These are phyloP conservation scores for Microtus californicus DNA, from an alignment of 2,797 vertebrate genomes.

Conservation along the genomic window DNA sequence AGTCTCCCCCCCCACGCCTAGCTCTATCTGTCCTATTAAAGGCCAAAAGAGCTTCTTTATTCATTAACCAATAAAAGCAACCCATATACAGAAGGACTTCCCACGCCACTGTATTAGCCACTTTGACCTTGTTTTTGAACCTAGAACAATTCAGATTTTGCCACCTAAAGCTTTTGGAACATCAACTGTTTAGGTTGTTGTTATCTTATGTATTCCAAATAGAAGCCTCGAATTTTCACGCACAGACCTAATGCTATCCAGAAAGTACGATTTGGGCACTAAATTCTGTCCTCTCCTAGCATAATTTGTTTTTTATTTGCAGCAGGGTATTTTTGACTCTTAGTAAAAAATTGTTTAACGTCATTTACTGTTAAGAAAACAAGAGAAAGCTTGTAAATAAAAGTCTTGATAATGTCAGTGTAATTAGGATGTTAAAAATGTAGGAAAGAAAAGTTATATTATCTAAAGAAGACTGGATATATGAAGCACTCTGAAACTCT, in stretches of 20 bases:
- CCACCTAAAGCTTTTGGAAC: not conserved
- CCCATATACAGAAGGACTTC: no score
- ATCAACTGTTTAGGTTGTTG: not conserved
- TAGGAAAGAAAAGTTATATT: not conserved
- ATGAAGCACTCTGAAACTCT: slow-evolving; percentile 43
- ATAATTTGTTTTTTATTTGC: slow-evolving; percentile 79
- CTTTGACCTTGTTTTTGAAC: slow-evolving; percentile 18
- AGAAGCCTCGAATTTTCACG: slow-evolving; percentile 66
- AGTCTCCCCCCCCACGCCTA: accelerated
- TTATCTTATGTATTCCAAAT: not conserved
- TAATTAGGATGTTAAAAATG: slow-evolving; percentile 62
- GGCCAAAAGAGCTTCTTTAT: no score
- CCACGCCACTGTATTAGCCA: not conserved
- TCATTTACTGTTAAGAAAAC: slow-evolving; percentile 65
- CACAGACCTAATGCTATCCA: slow-evolving; percentile 75
- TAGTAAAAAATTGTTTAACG: slow-evolving; percentile 20
- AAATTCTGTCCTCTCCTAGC: slow-evolving; percentile 78
- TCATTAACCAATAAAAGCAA: no score
- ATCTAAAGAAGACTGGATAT: slow-evolving; percentile 58
- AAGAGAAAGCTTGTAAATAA: slow-evolving; percentile 58
- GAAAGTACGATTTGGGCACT: slow-evolving; percentile 70
- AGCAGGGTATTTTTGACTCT: slow-evolving; percentile 73
- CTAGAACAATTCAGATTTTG: not conserved
- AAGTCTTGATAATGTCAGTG: slow-evolving; percentile 57
- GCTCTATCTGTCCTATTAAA: no score